A percentile compares a stretch with the other conserved stretches of the same genome.
Evolutionary conservation across 2,797 vertebrate species (phyloP).

Genomic region (Sternotherus odoratus): DNA sequence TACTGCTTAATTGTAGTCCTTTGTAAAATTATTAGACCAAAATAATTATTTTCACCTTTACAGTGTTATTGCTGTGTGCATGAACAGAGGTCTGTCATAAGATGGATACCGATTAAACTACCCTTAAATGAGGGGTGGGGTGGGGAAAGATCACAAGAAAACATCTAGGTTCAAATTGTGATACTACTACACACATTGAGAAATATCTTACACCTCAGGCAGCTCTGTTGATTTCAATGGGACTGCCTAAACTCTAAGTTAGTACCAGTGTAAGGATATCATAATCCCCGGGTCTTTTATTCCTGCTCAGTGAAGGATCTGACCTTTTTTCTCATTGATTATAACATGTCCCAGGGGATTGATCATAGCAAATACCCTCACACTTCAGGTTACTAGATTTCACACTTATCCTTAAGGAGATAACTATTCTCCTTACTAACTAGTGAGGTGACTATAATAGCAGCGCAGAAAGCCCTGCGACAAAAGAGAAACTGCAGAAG

Average conservation of each 20-base stretch:
- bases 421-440: neutral
- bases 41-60: neutral
- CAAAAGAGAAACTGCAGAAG: fast-evolving
- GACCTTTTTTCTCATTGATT: neutral
- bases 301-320: neutral
- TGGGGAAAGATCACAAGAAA: neutral
- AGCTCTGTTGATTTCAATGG: neutral
- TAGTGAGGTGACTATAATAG: neutral
- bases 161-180: fast-evolving
- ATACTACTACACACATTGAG: neutral
- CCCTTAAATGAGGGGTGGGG: neutral
- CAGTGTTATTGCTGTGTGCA: neutral
- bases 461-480: neutral
- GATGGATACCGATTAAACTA: neutral
- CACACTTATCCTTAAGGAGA: neutral
- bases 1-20: neutral
- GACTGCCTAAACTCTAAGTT: neutral
- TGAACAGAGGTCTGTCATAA: neutral
- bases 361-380: neutral
- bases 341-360: neutral
- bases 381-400: neutral
- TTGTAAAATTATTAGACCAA: neutral
- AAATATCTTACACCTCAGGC: neutral
- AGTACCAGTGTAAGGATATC: neutral
- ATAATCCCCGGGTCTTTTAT: neutral